phyloP scores from a whole-genome alignment of 2,888 invertebrate species.

The Antheraea assamensis region DNA sequence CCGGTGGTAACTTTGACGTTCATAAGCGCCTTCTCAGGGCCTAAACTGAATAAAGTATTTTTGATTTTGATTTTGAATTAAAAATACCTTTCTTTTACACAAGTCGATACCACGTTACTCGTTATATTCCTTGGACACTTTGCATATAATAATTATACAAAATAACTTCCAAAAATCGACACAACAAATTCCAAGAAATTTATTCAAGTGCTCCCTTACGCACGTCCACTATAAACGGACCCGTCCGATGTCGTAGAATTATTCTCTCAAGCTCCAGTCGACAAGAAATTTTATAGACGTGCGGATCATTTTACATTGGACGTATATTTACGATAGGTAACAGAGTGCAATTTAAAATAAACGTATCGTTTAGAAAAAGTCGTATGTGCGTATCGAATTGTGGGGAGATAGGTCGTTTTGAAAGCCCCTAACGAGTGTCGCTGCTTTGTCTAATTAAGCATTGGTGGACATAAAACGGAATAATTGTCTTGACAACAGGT shows the following conservation, averaged over 20 bases:
- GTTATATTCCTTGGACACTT: neutral
- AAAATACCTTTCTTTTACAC: too few relatives aligned
- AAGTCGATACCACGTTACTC: neutral
- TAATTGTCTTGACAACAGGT: slow-evolving; percentile 47
- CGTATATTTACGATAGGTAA: neutral
- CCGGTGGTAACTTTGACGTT: too few relatives aligned
- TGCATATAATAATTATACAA: neutral
- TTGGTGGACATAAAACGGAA: slow-evolving; percentile 21
- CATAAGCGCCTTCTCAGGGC: too few relatives aligned
- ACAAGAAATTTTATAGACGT: neutral
- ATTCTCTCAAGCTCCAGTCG: neutral
- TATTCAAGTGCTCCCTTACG: slow-evolving; percentile 6
- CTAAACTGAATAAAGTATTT: too few relatives aligned
- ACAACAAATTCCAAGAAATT: slow-evolving; percentile 2
- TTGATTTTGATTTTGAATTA: too few relatives aligned
- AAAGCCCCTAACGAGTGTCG: slow-evolving; percentile 1
- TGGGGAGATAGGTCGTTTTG: slow-evolving; percentile 2
- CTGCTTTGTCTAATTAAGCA: neutral
- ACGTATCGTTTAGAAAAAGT: neutral
- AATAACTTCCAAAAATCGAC: neutral
- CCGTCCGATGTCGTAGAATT: neutral
- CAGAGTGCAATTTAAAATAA: slow-evolving; percentile 8
- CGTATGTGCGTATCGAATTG: slow-evolving; percentile 6
- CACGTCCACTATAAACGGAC: neutral
- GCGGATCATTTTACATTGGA: neutral